Percentiles rank a stretch among this genome's conserved stretches.
These are phyloP conservation scores for Ostrea denselamellosa DNA, from an alignment of 1,140 invertebrate genomes.

Conservation along the genomic window DNA sequence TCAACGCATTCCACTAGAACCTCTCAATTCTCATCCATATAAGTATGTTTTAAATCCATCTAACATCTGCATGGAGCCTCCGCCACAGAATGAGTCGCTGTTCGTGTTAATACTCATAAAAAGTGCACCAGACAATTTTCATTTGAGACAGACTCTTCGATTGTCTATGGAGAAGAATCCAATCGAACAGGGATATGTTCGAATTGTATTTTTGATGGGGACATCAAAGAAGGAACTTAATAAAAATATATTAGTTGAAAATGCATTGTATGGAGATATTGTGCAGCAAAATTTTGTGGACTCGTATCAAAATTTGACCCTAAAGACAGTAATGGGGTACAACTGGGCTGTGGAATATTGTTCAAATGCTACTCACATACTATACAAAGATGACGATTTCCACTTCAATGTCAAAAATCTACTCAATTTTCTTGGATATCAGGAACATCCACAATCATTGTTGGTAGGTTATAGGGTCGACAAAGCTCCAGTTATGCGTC, in stretches of 20 bases:
- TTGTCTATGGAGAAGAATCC: conserved; percentile 44
- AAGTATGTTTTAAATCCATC: conserved; percentile 42
- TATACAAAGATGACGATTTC: conserved; percentile 54
- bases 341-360: conserved; percentile 48
- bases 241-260: conserved; percentile 37
- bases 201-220: conserved; percentile 48
- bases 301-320: conserved; percentile 50
- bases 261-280: conserved; percentile 43
- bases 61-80: conserved; percentile 24
- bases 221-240: conserved; percentile 18
- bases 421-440: conserved; percentile 26
- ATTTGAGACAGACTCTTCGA: conserved; percentile 33
- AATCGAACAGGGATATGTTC: neutral
- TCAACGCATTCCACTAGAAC: neutral
- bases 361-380: conserved; percentile 16
- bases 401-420: conserved; percentile 42
- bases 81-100: neutral
- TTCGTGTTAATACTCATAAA: conserved; percentile 54
- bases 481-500: neutral
- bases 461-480: neutral
- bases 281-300: conserved; percentile 53
- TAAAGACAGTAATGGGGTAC: conserved; percentile 50
- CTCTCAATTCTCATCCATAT: conserved; percentile 43
- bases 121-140: conserved; percentile 47
- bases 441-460: neutral